Conservation (phyloP, 2,797 vertebrate species). For the Falco naumanni region DNA sequence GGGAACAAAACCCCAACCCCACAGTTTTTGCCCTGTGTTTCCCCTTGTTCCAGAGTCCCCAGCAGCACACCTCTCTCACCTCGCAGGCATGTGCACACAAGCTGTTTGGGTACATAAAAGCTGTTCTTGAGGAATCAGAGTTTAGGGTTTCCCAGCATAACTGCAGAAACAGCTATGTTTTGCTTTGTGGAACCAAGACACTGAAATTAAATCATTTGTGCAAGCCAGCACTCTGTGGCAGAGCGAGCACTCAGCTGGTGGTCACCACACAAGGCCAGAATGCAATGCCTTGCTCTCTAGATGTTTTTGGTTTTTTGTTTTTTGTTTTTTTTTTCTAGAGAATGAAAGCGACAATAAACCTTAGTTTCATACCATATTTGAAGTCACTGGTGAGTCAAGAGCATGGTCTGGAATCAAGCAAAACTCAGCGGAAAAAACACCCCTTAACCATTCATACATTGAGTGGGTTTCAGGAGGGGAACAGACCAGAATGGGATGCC, state of each 20-base stretch:
- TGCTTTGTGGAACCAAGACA: not conserved
- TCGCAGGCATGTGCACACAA: accelerated
- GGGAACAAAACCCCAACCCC: too few relatives aligned
- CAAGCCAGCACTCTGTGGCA: not conserved
- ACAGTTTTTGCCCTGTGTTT: not conserved
- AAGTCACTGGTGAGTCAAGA: not conserved
- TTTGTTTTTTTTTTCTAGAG: not conserved
- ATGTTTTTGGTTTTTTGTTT: not conserved
- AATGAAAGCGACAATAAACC: not conserved
- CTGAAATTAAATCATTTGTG: not conserved
- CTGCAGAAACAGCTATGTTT: not conserved
- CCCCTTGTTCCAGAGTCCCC: not conserved
- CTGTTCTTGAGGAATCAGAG: not conserved
- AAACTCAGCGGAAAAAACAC: not conserved
- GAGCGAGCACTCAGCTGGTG: accelerated
- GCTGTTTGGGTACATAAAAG: not conserved
- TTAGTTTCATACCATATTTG: not conserved
- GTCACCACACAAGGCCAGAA: not conserved
- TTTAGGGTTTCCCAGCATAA: not conserved
- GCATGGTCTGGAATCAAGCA: not conserved
- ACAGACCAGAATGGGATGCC: not conserved
- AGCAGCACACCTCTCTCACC: accelerated
- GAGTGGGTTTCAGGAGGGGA: not conserved
- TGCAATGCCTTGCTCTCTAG: not conserved
- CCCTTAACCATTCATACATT: not conserved